phyloP scores from a whole-genome alignment of 1,140 invertebrate genomes.

The Cydia fagiglandana region DNA sequence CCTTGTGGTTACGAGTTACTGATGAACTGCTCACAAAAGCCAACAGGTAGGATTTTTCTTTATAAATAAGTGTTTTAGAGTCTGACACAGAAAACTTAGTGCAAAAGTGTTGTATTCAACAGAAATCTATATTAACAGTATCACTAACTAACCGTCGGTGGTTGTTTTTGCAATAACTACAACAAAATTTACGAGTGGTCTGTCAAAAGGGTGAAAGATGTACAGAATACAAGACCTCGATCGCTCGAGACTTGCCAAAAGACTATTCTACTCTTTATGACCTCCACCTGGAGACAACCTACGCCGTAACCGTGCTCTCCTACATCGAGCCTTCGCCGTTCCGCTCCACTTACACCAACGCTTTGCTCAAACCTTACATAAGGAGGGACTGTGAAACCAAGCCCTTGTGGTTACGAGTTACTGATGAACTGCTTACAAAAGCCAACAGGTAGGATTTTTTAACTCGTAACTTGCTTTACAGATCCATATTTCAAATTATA shows the following conservation, averaged over 20 bases:
- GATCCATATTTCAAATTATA: too few relatives aligned
- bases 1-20: constrained; percentile 86
- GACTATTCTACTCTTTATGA: constrained; percentile 35
- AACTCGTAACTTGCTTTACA: too few relatives aligned
- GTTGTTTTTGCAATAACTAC: too few relatives aligned
- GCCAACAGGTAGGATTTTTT: not conserved
- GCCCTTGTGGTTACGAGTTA: constrained; percentile 86
- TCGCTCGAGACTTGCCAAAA: too few relatives aligned
- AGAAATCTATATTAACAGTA: too few relatives aligned
- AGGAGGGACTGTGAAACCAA: constrained; percentile 82
- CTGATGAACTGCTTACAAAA: constrained; percentile 81
- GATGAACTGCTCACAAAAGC: constrained; percentile 80
- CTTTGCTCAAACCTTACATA: constrained; percentile 89
- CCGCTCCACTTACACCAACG: constrained; percentile 82
- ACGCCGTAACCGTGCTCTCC: constrained; percentile 76
- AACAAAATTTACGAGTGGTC: too few relatives aligned
- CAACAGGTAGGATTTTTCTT: not conserved
- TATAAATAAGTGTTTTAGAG: too few relatives aligned
- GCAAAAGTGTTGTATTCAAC: too few relatives aligned
- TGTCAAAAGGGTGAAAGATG: too few relatives aligned
- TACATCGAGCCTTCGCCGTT: constrained; percentile 78
- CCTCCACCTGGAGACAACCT: constrained; percentile 52
- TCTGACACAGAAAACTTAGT: too few relatives aligned
- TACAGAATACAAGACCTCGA: too few relatives aligned
- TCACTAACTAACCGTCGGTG: too few relatives aligned